Evolutionary conservation across 1,140 invertebrate genomes (phyloP).

Genomic region (Pseudomyrmex cubaensis): DNA sequence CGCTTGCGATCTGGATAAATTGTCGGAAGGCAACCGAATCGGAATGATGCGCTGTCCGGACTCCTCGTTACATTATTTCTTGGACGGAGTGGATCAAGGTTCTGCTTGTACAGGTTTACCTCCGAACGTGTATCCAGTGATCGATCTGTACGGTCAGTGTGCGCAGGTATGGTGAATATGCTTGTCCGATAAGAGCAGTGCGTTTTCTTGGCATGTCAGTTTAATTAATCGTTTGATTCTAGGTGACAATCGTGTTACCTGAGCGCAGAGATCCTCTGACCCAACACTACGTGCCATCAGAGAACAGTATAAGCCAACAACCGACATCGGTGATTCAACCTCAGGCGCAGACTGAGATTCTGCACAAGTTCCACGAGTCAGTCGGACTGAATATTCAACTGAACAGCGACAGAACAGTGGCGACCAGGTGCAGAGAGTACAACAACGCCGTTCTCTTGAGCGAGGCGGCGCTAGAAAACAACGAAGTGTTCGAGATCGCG

Average conservation of each 20-base stretch:
- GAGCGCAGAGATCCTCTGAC: constrained; percentile 82
- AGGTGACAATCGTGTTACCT: constrained; percentile 84
- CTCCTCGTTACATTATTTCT: constrained; percentile 94
- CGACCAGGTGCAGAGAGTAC: constrained; percentile 88
- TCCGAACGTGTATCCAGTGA: constrained; percentile 95
- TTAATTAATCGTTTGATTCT: constrained; percentile 14
- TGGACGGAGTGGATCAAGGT: constrained; percentile 96
- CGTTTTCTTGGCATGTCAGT: background rate
- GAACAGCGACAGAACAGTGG: constrained; percentile 88
- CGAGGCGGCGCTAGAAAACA: constrained; percentile 89
- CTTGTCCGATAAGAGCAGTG: background rate
- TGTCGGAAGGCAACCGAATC: constrained; percentile 91
- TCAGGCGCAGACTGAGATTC: constrained; percentile 80
- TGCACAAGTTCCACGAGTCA: constrained; percentile 88
- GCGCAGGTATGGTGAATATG: constrained; percentile 89
- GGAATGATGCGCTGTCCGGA: constrained; percentile 94
- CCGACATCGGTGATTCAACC: constrained; percentile 83
- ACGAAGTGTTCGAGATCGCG: constrained; percentile 91
- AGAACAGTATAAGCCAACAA: constrained; percentile 84
- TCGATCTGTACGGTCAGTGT: constrained; percentile 97
- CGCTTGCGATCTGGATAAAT: constrained; percentile 92
- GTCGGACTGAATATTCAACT: constrained; percentile 91
- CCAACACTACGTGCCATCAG: constrained; percentile 83
- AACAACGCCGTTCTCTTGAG: constrained; percentile 91
- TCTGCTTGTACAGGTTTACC: constrained; percentile 93